Percentiles rank a stretch among this genome's conserved stretches.
phyloP scores from a whole-genome alignment of 1,140 invertebrate genomes.

The Lepidostoma basale region DNA sequence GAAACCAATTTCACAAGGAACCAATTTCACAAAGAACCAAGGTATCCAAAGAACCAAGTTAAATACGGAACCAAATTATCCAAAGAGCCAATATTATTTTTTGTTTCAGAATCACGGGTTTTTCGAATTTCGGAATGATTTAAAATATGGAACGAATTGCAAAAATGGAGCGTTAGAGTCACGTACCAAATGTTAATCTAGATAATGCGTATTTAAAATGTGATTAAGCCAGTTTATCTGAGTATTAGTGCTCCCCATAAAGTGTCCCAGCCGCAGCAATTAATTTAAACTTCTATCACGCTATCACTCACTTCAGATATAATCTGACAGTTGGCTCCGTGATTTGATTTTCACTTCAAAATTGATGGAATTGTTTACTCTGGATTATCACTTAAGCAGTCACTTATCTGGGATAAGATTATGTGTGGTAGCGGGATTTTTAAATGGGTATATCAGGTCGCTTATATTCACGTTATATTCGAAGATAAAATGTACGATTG shows the following conservation, averaged over 20 bases:
- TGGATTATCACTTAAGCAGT: constrained; percentile 28
- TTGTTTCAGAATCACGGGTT: no score
- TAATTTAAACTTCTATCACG: background rate
- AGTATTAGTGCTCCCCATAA: background rate
- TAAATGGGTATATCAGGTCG: background rate
- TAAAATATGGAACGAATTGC: no score
- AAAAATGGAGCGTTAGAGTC: no score
- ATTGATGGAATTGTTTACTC: constrained; percentile 13
- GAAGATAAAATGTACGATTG: no score
- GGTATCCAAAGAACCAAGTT: background rate
- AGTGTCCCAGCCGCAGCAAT: background rate
- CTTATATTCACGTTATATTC: no score
- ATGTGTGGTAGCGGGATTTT: background rate
- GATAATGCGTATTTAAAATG: background rate
- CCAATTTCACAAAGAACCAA: background rate
- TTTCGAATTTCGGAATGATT: no score
- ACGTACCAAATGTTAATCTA: background rate
- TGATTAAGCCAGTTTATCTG: background rate
- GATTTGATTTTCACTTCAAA: constrained; percentile 15
- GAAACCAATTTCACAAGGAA: no score
- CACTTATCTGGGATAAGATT: constrained; percentile 24
- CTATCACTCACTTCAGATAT: constrained; percentile 12
- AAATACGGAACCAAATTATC: background rate
- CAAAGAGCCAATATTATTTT: background rate
- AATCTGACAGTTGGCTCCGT: background rate